phyloP scores from a whole-genome alignment of 1,140 invertebrate genomes.

The Cydia strobilella region DNA sequence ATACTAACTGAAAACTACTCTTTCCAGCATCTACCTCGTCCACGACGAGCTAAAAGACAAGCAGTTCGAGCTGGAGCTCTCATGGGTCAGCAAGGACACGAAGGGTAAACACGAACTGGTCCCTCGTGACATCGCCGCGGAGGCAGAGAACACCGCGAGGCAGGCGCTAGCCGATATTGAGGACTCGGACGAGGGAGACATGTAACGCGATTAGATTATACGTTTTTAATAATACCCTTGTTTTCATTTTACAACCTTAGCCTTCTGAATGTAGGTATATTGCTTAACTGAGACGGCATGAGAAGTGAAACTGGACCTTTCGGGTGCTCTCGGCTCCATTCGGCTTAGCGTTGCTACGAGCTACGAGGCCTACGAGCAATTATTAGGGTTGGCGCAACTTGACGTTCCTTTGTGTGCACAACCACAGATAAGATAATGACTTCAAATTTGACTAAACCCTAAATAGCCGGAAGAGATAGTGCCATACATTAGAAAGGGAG shows the following conservation, averaged over 20 bases:
- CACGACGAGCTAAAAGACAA: constrained; percentile 99
- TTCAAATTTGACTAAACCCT: too few relatives aligned
- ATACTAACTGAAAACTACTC: constrained; percentile 23
- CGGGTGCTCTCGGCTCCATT: too few relatives aligned
- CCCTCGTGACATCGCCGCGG: constrained; percentile 75
- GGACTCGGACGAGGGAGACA: constrained; percentile 76
- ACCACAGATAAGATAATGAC: too few relatives aligned
- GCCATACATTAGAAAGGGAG: too few relatives aligned
- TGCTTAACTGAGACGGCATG: too few relatives aligned
- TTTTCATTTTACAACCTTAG: constrained; percentile 18
- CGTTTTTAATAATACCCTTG: constrained; percentile 51
- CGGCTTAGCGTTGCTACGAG: too few relatives aligned
- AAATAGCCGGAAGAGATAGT: too few relatives aligned
- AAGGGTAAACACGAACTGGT: constrained; percentile 88
- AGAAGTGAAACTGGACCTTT: too few relatives aligned
- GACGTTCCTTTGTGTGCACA: too few relatives aligned
- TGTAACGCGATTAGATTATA: constrained; percentile 69
- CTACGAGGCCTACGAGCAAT: too few relatives aligned
- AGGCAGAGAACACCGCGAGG: constrained; percentile 71
- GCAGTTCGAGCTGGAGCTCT: constrained; percentile 98
- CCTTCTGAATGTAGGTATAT: background rate
- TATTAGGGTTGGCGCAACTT: too few relatives aligned
- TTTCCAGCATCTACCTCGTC: constrained; percentile 94
- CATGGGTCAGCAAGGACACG: constrained; percentile 95
- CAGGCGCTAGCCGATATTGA: constrained; percentile 75